Evolutionary conservation across 2,113 vertebrate genomes (phyloP).

Genomic region (Apaloderma vittatum): DNA sequence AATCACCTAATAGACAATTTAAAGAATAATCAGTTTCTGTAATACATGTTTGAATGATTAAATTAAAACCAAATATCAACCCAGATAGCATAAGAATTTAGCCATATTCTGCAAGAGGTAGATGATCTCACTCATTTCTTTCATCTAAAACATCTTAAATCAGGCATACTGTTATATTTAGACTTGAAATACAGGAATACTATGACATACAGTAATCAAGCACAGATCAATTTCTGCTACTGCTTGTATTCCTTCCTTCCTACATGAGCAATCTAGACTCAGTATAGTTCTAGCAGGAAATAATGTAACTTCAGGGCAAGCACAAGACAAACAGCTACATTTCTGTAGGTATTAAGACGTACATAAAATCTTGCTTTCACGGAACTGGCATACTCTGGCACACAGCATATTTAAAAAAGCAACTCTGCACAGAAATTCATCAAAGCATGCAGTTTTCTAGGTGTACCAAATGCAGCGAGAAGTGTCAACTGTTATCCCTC

Average conservation of each 20-base stretch:
- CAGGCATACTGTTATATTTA: neutral
- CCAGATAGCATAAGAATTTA: neutral
- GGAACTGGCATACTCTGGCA: neutral
- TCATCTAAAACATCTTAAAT: neutral
- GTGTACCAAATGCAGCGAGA: neutral
- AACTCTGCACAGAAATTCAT: neutral
- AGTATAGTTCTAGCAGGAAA: neutral
- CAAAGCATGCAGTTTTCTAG: neutral
- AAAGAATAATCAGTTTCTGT: neutral
- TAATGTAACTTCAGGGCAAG: neutral
- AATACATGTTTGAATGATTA: neutral
- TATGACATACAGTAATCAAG: neutral
- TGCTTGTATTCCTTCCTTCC: neutral
- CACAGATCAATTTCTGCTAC: neutral
- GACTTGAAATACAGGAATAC: neutral
- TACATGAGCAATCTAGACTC: neutral
- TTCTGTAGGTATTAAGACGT: neutral
- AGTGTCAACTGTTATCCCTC: neutral
- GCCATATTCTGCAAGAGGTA: neutral
- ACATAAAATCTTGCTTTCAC: neutral
- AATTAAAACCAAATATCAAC: neutral
- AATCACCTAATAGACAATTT: neutral
- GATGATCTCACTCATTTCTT: neutral
- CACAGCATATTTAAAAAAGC: neutral
- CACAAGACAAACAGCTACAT: neutral